Conservation (phyloP, 1,140 invertebrate species). For the Drosophila ambigua region DNA sequence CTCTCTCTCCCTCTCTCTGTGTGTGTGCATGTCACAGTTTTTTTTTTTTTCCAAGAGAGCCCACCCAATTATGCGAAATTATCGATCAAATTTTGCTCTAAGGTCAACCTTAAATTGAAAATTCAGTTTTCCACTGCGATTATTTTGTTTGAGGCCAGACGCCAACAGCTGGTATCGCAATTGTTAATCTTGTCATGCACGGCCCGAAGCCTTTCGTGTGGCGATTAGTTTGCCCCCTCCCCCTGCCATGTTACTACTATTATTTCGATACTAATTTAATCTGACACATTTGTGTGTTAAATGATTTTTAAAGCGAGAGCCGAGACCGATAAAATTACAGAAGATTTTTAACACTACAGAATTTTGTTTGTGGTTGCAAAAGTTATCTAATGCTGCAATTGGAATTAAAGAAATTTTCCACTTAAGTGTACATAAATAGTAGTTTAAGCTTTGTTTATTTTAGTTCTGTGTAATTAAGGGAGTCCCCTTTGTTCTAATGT, state of each 20-base stretch:
- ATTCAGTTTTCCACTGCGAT: conserved; percentile 31
- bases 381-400: too few species aligned
- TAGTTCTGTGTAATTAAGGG: too few species aligned
- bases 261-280: conserved; percentile 20
- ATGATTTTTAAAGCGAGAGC: conserved; percentile 2
- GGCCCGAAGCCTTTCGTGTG: conserved; percentile 26
- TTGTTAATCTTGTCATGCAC: conserved; percentile 56
- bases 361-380: too few species aligned
- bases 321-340: not conserved
- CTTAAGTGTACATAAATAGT: too few species aligned
- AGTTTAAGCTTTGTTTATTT: too few species aligned
- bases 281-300: conserved; percentile 7
- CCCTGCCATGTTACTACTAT: conserved; percentile 9
- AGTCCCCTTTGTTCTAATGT: too few species aligned
- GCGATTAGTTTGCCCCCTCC: conserved; percentile 5
- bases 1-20: conserved; percentile 15
- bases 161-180: conserved; percentile 42
- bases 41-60: conserved; percentile 22
- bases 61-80: conserved; percentile 80
- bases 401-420: too few species aligned
- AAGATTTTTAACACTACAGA: too few species aligned
- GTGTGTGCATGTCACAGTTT: conserved; percentile 56
- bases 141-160: conserved; percentile 10
- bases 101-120: conserved; percentile 81
- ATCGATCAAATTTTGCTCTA: conserved; percentile 79